phyloP scores from a whole-genome alignment of 2,113 vertebrate species.

The Nothoprocta perdicaria region DNA sequence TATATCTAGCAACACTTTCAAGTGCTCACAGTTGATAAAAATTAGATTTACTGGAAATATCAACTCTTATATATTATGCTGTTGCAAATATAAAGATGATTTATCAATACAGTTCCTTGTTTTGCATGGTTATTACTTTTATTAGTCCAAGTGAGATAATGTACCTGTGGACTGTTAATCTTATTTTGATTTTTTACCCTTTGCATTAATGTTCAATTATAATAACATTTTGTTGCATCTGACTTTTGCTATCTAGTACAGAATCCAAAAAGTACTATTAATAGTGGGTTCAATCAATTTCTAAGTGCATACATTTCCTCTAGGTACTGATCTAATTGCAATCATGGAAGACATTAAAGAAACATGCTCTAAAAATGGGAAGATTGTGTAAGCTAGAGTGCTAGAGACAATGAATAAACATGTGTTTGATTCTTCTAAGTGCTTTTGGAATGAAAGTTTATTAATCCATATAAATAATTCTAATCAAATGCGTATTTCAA shows the following conservation, averaged over 20 bases:
- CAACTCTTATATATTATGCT: background rate
- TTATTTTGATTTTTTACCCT: constrained; percentile 13
- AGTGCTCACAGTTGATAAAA: background rate
- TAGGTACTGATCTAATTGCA: constrained; percentile 74
- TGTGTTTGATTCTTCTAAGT: constrained; percentile 49
- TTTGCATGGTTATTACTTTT: constrained; percentile 30
- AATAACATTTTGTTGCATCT: constrained; percentile 54
- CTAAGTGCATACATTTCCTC: constrained; percentile 70
- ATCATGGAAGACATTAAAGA: constrained; percentile 70
- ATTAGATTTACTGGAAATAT: background rate
- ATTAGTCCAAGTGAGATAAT: constrained; percentile 40
- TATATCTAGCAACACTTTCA: background rate
- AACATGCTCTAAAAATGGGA: constrained; percentile 61
- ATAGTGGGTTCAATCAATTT: constrained; percentile 70
- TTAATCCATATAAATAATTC: constrained; percentile 49
- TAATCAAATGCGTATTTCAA: constrained; percentile 26
- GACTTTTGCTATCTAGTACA: constrained; percentile 40
- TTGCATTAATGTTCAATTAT: constrained; percentile 65
- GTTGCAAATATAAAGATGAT: background rate
- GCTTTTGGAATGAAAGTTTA: constrained; percentile 46
- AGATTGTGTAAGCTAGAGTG: constrained; percentile 32
- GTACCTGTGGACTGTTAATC: constrained; percentile 28
- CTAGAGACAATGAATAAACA: constrained; percentile 65
- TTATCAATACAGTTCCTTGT: background rate
- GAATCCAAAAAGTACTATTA: constrained; percentile 61